Conservation (phyloP, 1,140 invertebrate genomes). For the Heliconius congener region DNA sequence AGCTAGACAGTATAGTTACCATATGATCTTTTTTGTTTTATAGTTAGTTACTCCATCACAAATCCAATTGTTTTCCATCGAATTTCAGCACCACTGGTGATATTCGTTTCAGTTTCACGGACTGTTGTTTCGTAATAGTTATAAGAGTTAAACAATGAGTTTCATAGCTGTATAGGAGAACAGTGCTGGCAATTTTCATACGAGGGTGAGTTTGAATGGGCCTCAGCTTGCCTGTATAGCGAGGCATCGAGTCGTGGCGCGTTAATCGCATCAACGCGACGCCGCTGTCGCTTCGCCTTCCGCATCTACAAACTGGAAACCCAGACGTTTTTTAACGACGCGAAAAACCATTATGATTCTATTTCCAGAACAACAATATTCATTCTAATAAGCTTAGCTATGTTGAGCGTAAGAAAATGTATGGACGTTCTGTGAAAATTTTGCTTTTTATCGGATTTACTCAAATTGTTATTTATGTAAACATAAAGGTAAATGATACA, state of each 20-base stretch:
- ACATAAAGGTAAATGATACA: neutral
- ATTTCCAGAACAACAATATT: constrained; percentile 66
- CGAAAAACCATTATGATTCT: constrained; percentile 76
- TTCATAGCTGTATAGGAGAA: constrained; percentile 72
- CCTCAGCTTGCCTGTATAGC: constrained; percentile 56
- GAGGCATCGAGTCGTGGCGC: constrained; percentile 66
- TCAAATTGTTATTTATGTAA: neutral
- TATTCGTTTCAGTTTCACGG: constrained; percentile 68
- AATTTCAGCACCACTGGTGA: constrained; percentile 36
- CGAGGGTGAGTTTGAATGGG: constrained; percentile 65
- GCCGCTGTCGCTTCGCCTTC: constrained; percentile 48
- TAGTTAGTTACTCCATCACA: neutral
- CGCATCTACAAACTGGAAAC: constrained; percentile 50
- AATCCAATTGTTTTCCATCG: constrained; percentile 10
- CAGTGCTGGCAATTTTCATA: constrained; percentile 78
- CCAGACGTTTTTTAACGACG: constrained; percentile 68
- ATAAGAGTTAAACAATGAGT: constrained; percentile 78
- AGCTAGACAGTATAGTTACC: neutral
- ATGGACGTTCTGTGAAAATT: neutral
- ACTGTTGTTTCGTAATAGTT: constrained; percentile 77
- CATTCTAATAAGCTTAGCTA: constrained; percentile 60
- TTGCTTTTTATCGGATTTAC: constrained; percentile 2
- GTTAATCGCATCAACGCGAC: constrained; percentile 71
- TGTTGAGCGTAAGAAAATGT: constrained; percentile 16
- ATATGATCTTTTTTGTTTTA: neutral